Evolutionary conservation across 2,113 vertebrate genomes (phyloP), one percentile per base, ranked within the genome.

Genomic region (Lampris incognitus): DNA sequence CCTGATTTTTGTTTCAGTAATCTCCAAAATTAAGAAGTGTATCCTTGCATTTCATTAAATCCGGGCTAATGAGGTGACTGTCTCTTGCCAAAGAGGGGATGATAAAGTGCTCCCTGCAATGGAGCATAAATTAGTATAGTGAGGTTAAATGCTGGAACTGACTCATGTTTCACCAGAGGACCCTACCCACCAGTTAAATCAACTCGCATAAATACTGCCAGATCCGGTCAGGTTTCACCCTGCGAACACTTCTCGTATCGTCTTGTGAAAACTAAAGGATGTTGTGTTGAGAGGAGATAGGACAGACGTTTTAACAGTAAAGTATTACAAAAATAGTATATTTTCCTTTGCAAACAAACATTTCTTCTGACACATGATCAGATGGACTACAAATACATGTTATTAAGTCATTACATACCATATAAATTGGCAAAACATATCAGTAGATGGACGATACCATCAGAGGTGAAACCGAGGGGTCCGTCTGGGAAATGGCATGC

Each of bases 61-160:
- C 95, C 95, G 91, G 93, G 95, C 95, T 99, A 98, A 99, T 99
- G 96, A 99, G 96, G 97, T 97, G 96, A 97, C 95, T 96, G 96
- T 96, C 95, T 97, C 96, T 97, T 96, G 95, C 95, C 96, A 97
- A 98, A 97, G 96, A 98, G 96, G 94, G 92, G 93, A 96, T 98
- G 97, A 98, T 97, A 93, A 96, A 98, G 96, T 95, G 95, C 94
- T 94, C 94, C 90, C 94, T 95, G 95, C 95, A 95, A 96, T 94
- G 94, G 96, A 96, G 96, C 96, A 97, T 97, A 96, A 97, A 98
- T 99, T 98, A 98, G 97, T 96, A 94, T 94, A 95, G 95, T 94
- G 96, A 96, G 97, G 97, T 98, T 99, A 99, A 99, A 99, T 95
- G 96, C 96, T 97, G 97, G 96, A 98, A 98, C 96, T 97, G 97